Conservation (phyloP, 2,797 vertebrate genomes). For the Lepus townsendii region DNA sequence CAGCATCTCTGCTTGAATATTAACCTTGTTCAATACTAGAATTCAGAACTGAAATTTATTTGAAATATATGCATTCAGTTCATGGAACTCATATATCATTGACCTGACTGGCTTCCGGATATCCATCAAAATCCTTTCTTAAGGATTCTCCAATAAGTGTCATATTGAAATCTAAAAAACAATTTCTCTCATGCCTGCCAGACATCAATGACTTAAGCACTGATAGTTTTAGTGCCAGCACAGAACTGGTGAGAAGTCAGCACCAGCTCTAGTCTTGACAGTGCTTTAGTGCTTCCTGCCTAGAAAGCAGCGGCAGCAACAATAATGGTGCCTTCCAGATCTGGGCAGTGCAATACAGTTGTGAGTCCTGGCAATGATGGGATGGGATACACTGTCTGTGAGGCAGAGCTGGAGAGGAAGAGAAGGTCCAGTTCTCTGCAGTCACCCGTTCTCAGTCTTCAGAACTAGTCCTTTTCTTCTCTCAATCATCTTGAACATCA, state of each 20-base stretch:
- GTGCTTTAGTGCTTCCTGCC: not conserved
- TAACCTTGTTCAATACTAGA: not conserved
- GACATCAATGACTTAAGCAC: not conserved
- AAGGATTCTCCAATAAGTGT: not conserved
- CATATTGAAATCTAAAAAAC: not conserved
- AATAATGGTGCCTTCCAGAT: not conserved
- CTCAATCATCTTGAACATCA: not conserved
- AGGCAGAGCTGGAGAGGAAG: not conserved
- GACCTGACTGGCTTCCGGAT: slow-evolving; percentile 4
- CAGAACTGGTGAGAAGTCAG: not conserved
- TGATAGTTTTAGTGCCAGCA: not conserved
- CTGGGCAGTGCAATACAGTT: not conserved
- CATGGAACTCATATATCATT: not conserved
- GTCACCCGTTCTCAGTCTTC: not conserved
- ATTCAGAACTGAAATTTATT: not conserved
- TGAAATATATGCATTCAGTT: not conserved
- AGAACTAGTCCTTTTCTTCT: not conserved
- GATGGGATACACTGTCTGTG: not conserved
- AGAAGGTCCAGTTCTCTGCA: not conserved
- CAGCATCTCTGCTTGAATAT: not conserved
- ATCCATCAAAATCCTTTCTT: slow-evolving; percentile 6
- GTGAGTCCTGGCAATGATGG: too few relatives aligned
- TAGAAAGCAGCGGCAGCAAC: not conserved
- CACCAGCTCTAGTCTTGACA: not conserved
- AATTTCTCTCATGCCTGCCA: not conserved